phyloP scores from a whole-genome alignment of 2,113 vertebrate genomes.

The Phrynocephalus versicolor region DNA sequence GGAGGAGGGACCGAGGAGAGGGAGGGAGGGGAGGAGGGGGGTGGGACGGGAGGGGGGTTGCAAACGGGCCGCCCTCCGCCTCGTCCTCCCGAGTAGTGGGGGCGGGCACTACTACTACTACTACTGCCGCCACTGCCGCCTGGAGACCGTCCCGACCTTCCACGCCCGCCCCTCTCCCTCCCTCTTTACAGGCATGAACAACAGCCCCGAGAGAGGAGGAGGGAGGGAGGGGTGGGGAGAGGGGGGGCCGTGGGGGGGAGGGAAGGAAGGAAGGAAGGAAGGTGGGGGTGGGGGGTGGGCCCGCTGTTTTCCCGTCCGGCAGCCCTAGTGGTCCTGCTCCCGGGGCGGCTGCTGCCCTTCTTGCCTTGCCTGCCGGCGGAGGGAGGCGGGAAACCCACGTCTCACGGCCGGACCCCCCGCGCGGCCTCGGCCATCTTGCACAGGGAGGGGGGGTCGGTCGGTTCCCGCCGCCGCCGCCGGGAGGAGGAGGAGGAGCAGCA shows the following conservation, averaged over 20 bases:
- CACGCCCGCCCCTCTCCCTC: not conserved
- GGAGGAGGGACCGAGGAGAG: not conserved
- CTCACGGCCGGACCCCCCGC: not conserved
- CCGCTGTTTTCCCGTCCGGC: too few relatives aligned
- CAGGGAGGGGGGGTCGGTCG: too few relatives aligned
- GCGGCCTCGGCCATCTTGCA: slow-evolving; percentile 28
- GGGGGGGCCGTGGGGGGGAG: too few relatives aligned
- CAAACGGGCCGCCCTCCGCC: not conserved
- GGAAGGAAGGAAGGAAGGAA: not conserved
- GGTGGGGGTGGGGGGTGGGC: too few relatives aligned
- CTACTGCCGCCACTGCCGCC: not conserved
- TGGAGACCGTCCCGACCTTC: not conserved
- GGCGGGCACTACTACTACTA: not conserved
- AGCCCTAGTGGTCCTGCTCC: too few relatives aligned
- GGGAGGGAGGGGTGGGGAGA: not conserved
- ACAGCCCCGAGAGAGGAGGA: not conserved
- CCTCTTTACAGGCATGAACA: slow-evolving; percentile 8
- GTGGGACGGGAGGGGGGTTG: too few relatives aligned
- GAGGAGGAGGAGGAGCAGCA: not conserved
- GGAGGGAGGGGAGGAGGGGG: not conserved
- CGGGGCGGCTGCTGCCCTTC: too few relatives aligned
- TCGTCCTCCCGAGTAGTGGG: not conserved
- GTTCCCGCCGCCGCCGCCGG: not conserved
- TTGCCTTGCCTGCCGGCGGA: not conserved
- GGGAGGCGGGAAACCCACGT: slow-evolving; percentile 4